Percentiles rank a stretch among this genome's conserved stretches.
Conservation (phyloP, 2,113 vertebrate species). For the Rhynchopsitta pachyrhyncha region DNA sequence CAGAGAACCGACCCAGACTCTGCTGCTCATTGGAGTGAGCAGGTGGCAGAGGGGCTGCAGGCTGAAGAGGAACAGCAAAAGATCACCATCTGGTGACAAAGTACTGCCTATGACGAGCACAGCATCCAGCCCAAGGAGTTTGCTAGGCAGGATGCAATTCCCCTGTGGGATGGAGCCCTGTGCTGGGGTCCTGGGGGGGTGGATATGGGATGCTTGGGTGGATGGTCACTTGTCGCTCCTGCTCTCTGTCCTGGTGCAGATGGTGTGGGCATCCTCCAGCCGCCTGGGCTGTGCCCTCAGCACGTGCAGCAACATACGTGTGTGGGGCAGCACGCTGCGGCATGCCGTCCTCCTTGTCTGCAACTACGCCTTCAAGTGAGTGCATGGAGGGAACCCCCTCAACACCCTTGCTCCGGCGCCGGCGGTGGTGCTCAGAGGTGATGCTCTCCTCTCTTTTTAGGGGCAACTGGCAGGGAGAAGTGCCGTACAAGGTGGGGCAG, state of each 20-base stretch:
- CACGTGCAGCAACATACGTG: constrained; percentile 79
- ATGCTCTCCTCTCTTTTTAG: constrained; percentile 72
- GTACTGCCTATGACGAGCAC: neutral
- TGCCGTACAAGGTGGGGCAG: constrained; percentile 82
- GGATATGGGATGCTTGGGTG: fast-evolving
- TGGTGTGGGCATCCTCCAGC: constrained; percentile 91
- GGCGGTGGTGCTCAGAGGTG: neutral
- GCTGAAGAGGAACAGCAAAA: neutral
- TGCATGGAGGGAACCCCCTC: neutral
- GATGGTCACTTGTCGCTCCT: fast-evolving
- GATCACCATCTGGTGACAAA: neutral
- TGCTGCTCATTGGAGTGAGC: neutral
- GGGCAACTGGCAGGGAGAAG: constrained; percentile 90
- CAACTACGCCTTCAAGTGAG: constrained; percentile 94
- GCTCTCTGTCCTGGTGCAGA: constrained; percentile 71
- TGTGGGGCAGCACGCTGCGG: constrained; percentile 84
- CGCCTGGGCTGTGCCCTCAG: constrained; percentile 86
- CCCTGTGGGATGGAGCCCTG: neutral
- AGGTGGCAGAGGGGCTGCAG: neutral
- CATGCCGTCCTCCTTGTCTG: constrained; percentile 84
- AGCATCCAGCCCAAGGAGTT: neutral
- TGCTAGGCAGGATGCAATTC: fast-evolving
- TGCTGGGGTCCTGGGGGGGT: fast-evolving
- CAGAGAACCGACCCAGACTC: neutral
- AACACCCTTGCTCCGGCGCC: fast-evolving